Conservation (phyloP, 2,113 vertebrate genomes). For the Tragulus kanchil region DNA sequence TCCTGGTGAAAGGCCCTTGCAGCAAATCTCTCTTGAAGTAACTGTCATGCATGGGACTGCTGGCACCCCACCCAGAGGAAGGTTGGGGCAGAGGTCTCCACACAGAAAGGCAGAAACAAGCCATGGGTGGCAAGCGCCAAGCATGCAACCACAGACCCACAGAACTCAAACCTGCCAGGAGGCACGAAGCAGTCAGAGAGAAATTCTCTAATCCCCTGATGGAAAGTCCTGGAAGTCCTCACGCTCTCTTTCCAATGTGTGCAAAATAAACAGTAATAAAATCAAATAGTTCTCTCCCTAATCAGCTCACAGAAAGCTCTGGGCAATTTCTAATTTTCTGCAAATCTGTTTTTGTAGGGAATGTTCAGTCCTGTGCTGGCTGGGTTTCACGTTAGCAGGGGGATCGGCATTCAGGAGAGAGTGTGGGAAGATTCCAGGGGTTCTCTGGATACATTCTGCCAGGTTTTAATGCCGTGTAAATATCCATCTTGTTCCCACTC, state of each 20-base stretch:
- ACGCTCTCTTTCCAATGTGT: not conserved
- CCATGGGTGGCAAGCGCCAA: not conserved
- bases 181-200: not conserved
- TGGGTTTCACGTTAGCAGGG: not conserved
- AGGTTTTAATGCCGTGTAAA: not conserved
- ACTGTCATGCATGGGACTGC: accelerated
- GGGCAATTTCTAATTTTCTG: not conserved
- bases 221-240: constrained; percentile 26
- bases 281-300: constrained; percentile 23
- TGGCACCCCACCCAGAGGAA: not conserved
- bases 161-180: not conserved
- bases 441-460: not conserved
- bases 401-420: not conserved
- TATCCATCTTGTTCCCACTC: not conserved
- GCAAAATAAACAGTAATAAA: constrained; percentile 15
- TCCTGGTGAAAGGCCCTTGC: not conserved
- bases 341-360: not conserved
- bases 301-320: constrained; percentile 9
- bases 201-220: not conserved
- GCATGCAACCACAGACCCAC: not conserved
- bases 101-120: not conserved
- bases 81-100: not conserved
- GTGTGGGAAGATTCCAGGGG: not conserved
- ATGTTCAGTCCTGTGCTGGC: not conserved
- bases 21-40: not conserved